phyloP scores from a whole-genome alignment of 2,888 invertebrate genomes.

The Orthonevra nobilis region DNA sequence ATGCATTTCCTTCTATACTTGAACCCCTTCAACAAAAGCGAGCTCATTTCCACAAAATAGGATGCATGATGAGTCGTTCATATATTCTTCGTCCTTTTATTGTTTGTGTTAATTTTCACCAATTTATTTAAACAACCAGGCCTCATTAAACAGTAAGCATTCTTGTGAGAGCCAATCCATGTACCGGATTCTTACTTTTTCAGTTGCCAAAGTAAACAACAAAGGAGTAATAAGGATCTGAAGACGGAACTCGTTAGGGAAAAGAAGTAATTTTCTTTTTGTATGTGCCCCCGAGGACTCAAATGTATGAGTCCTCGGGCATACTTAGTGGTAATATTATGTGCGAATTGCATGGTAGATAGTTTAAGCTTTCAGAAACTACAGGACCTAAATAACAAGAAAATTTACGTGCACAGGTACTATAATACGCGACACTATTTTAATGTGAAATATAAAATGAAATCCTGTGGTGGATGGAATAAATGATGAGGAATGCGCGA shows the following conservation, averaged over 20 bases:
- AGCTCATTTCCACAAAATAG: no score
- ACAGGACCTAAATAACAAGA: slow-evolving; percentile 36
- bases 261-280: slow-evolving; percentile 11
- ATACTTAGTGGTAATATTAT: no score
- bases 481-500: slow-evolving; percentile 14
- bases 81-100: background rate
- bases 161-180: slow-evolving; percentile 19
- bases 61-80: background rate
- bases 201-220: no score
- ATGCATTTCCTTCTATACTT: no score
- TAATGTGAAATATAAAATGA: slow-evolving; percentile 13
- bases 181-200: slow-evolving; percentile 33
- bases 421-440: slow-evolving; percentile 49
- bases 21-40: no score
- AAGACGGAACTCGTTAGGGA: slow-evolving; percentile 3
- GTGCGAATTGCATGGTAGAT: no score
- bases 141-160: slow-evolving; percentile 6
- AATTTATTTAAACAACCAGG: slow-evolving; percentile 23
- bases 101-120: background rate
- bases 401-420: slow-evolving; percentile 40
- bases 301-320: no score
- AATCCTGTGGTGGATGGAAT: background rate
- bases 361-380: no score
- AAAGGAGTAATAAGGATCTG: background rate
- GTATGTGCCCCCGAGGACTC: slow-evolving; percentile 1